Evolutionary conservation across 2,797 vertebrate species (phyloP).

Genomic region (Pangasius krempfi): DNA sequence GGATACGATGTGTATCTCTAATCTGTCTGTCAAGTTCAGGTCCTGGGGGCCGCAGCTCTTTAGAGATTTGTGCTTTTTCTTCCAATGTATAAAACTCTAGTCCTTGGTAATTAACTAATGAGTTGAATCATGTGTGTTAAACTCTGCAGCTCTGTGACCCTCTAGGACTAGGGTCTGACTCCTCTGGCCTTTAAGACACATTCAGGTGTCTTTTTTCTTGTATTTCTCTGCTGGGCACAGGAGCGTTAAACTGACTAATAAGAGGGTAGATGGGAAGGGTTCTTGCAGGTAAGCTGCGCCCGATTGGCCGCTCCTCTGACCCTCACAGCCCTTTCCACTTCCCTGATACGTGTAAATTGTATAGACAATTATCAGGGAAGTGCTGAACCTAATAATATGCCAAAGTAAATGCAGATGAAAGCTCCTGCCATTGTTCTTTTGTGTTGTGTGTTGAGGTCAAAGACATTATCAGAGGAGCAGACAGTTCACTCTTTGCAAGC

Average conservation of each 20-base stretch:
- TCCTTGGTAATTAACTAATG: not conserved
- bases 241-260: slow-evolving; percentile 89
- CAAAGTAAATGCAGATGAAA: not conserved
- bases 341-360: slow-evolving; percentile 28
- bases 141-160: not conserved
- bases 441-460: slow-evolving; percentile 40
- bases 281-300: slow-evolving; percentile 85
- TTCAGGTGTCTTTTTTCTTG: slow-evolving; percentile 68
- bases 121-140: not conserved
- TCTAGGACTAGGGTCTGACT: slow-evolving; percentile 9
- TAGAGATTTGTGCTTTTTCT: not conserved
- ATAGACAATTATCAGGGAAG: slow-evolving; percentile 27
- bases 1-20: not conserved
- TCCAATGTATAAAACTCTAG: not conserved
- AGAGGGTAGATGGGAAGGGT: slow-evolving; percentile 89
- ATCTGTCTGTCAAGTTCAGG: slow-evolving; percentile 9
- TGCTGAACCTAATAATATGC: slow-evolving; percentile 1
- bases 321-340: slow-evolving; percentile 29
- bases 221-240: slow-evolving; percentile 80
- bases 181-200: slow-evolving; percentile 24
- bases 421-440: slow-evolving; percentile 22
- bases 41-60: not conserved
- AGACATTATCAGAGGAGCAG: slow-evolving; percentile 23
- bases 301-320: slow-evolving; percentile 52
- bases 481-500: not conserved